Evolutionary conservation across 2,888 invertebrate species (phyloP).

Genomic region (Pyrrhosoma nymphula): DNA sequence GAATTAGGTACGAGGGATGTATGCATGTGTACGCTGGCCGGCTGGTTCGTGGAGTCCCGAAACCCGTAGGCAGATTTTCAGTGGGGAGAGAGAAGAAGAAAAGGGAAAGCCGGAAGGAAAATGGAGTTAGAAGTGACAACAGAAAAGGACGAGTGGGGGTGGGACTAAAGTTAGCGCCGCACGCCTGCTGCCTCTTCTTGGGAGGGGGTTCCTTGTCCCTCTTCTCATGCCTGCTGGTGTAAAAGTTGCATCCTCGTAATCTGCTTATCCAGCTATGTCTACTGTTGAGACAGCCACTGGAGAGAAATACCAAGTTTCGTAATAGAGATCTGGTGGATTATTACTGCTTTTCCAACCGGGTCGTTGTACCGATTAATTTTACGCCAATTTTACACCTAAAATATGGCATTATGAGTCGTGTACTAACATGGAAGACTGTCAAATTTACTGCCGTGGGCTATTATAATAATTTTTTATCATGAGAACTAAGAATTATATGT

Average conservation of each 20-base stretch:
- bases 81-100: background rate
- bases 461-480: too few species aligned
- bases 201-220: background rate
- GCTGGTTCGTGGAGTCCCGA: background rate
- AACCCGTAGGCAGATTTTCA: background rate
- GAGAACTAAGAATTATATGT: too few species aligned
- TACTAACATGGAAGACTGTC: too few species aligned
- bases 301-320: too few species aligned
- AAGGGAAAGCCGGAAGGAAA: too few species aligned
- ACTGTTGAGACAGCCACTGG: background rate
- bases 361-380: too few species aligned
- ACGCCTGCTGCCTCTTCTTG: background rate
- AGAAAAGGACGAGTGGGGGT: background rate
- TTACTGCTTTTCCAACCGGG: too few species aligned
- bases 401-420: too few species aligned
- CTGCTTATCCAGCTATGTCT: background rate
- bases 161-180: background rate
- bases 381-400: too few species aligned
- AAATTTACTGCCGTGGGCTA: too few species aligned
- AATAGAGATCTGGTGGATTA: too few species aligned
- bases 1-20: background rate
- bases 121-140: background rate
- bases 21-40: background rate
- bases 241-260: background rate
- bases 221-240: background rate